phyloP scores from a whole-genome alignment of 2,888 invertebrate species.

The Actias luna region DNA sequence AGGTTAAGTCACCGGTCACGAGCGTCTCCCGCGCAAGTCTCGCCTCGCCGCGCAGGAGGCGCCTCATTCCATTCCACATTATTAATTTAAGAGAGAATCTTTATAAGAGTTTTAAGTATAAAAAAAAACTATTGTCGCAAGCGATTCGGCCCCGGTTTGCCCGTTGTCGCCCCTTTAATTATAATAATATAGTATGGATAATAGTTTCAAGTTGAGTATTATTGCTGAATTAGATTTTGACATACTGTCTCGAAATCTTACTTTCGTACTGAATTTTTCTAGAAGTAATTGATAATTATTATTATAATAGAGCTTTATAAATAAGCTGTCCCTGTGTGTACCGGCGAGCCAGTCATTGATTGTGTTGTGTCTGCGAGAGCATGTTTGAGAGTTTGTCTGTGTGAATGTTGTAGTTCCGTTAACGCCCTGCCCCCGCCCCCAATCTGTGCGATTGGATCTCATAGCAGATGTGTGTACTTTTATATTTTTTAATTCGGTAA shows the following conservation, averaged over 20 bases:
- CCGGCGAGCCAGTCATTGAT: constrained; percentile 36
- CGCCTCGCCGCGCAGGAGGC: constrained; percentile 69
- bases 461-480: constrained; percentile 69
- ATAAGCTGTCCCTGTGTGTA: constrained; percentile 41
- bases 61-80: constrained; percentile 80
- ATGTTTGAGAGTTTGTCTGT: constrained; percentile 27
- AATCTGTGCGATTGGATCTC: constrained; percentile 71
- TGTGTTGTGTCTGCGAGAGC: not conserved
- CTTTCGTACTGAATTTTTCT: constrained; percentile 62
- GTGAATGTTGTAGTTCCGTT: constrained; percentile 32
- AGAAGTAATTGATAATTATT: constrained; percentile 50
- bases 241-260: constrained; percentile 54
- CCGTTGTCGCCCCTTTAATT: constrained; percentile 66
- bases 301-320: constrained; percentile 64
- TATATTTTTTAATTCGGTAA: constrained; percentile 69
- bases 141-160: constrained; percentile 50
- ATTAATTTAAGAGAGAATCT: constrained; percentile 77
- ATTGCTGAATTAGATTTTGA: constrained; percentile 76
- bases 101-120: constrained; percentile 75
- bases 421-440: constrained; percentile 36
- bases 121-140: constrained; percentile 60
- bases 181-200: constrained; percentile 76
- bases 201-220: constrained; percentile 79
- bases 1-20: constrained; percentile 80
- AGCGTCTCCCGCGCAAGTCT: constrained; percentile 59